Conservation (phyloP, 2,888 invertebrate genomes). For the Drosophila pseudotalamancana region DNA sequence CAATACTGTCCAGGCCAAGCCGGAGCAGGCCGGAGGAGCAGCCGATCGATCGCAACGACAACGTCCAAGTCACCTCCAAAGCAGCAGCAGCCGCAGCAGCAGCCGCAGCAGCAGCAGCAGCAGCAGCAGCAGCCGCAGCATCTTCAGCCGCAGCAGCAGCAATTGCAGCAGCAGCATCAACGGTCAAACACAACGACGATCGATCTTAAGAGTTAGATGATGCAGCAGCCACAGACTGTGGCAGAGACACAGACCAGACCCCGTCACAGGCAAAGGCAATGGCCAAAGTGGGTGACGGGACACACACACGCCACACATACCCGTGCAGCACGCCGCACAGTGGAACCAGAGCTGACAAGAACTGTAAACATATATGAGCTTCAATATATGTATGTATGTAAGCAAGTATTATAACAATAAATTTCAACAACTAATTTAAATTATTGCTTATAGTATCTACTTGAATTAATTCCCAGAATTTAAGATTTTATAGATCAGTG, state of each 20-base stretch:
- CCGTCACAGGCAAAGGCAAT: slow-evolving; percentile 31
- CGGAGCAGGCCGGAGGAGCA: slow-evolving; percentile 29
- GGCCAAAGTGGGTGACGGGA: slow-evolving; percentile 57
- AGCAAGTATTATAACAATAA: no score
- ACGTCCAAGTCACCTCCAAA: slow-evolving; percentile 59
- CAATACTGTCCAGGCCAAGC: slow-evolving; percentile 38
- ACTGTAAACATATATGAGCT: no score
- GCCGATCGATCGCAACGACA: slow-evolving; percentile 72
- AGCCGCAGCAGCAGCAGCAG: slow-evolving; percentile 29
- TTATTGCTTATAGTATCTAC: not conserved
- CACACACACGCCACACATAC: slow-evolving; percentile 29
- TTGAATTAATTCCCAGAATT: not conserved
- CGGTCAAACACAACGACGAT: slow-evolving; percentile 66
- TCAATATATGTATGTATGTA: no score
- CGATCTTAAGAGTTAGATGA: slow-evolving; percentile 70
- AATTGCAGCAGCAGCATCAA: slow-evolving; percentile 31
- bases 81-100: slow-evolving; percentile 33
- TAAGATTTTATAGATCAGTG: no score
- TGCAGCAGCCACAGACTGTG: slow-evolving; percentile 27
- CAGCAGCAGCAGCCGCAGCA: slow-evolving; percentile 44
- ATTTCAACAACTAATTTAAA: no score
- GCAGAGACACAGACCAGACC: slow-evolving; percentile 25
- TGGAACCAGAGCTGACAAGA: slow-evolving; percentile 1
- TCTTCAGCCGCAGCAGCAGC: slow-evolving; percentile 29
- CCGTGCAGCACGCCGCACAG: slow-evolving; percentile 18